Evolutionary conservation across 2,113 vertebrate genomes (phyloP).

Genomic region (Sus scrofa): DNA sequence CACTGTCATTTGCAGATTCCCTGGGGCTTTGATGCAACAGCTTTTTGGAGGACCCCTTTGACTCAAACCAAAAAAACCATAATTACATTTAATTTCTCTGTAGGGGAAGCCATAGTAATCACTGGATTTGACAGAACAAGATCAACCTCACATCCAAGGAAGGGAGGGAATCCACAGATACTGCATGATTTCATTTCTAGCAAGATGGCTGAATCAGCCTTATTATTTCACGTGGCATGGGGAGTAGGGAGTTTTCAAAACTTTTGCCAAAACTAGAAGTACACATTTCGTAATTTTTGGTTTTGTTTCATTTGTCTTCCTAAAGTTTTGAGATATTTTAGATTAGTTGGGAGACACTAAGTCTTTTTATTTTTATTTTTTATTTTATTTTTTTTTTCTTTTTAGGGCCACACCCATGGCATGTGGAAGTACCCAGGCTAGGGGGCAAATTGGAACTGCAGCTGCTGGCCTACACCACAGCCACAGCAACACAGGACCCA

Average conservation of each 20-base stretch:
- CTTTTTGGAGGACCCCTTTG: constrained; percentile 35
- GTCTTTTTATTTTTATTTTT: too few species aligned
- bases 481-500: too few species aligned
- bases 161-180: neutral
- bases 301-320: constrained; percentile 33
- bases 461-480: too few species aligned
- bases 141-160: neutral
- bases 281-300: constrained; percentile 2
- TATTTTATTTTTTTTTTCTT: too few species aligned
- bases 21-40: neutral
- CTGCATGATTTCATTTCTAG: neutral
- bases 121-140: neutral
- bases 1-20: constrained; percentile 36
- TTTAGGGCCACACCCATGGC: too few species aligned
- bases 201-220: neutral
- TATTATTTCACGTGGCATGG: neutral
- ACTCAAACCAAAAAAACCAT: neutral
- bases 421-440: too few species aligned
- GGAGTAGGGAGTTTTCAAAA: neutral
- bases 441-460: too few species aligned
- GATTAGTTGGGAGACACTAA: neutral
- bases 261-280: neutral
- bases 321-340: constrained; percentile 34
- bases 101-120: neutral
- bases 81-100: constrained; percentile 7